Base-by-base conservation (phyloP, 2,113 vertebrate species). In the Nothobranchius furzeri region DNA sequence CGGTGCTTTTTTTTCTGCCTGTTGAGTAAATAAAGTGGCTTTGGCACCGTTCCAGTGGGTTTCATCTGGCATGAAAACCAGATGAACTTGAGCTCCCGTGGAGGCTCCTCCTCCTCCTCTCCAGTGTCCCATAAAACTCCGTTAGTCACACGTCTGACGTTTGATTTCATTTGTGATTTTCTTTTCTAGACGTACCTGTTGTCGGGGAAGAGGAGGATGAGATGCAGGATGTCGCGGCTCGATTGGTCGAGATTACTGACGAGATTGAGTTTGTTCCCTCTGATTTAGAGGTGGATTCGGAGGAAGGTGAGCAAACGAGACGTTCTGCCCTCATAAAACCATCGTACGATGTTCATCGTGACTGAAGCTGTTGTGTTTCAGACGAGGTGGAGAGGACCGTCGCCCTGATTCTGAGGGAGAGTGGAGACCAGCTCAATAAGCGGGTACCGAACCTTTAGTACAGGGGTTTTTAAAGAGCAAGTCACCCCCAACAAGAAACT, bases 401-500 rank as follows among this genome's bases (percentile, higher is more conserved):
- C 1, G 91, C 88, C 14, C 67, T 96, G 67, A 83, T 96, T 65
- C 85, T 98, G 79, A 88, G 85, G 68, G 74, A 87, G 20, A 60
- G 68, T 0, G 96, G 95, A 37, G 95, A 96, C 74, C 7, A 17
- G 15, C 48, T 95, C 24, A 60, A 94, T 10, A 68, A 85, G 51
- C 42, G 80, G 92, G 96, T 96, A 87, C 85, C 64, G 52, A 14
- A 53, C 4, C 7, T 11, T 14, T 14, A 15, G 54, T 13, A 6
- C 17, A 43, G n/a, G 37, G 13, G 30, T 30, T 30, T 30, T 4
- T 30, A 30, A 20, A 20, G 20, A 20, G 20, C 20, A 20, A 20
- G 20, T 20, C 20, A 20, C 20, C 20, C 20, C 20, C 20, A 1
- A 20, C 20, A 20, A 20, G 20, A 20, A 20, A 20, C 20, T 20